Conservation (phyloP, 2,888 invertebrate species). For the Pyralis farinalis region DNA sequence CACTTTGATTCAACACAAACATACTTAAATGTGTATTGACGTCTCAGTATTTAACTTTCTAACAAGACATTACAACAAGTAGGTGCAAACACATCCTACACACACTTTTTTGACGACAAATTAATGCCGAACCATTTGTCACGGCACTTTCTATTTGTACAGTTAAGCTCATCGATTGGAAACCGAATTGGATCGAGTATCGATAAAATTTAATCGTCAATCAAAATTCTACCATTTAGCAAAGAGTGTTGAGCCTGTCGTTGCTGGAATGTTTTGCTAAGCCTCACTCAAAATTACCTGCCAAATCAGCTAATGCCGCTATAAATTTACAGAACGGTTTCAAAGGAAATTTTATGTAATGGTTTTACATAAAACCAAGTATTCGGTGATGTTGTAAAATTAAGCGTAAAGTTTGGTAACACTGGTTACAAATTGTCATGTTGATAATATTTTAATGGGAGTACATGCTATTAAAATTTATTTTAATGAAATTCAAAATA, state of each 20-base stretch:
- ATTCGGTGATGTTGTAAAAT: not conserved
- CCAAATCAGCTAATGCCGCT: slow-evolving; percentile 7
- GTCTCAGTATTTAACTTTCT: not conserved
- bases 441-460: not conserved
- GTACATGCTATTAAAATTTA: too few species aligned
- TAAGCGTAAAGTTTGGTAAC: not conserved
- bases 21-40: not conserved
- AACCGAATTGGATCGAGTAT: too few species aligned
- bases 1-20: too few species aligned
- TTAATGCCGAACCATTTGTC: not conserved
- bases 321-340: slow-evolving; percentile 3
- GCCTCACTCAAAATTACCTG: slow-evolving; percentile 5
- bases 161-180: too few species aligned
- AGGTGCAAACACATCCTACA: not conserved
- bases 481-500: too few species aligned
- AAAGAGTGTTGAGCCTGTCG: not conserved
- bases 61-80: not conserved
- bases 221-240: not conserved
- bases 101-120: not conserved
- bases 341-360: slow-evolving; percentile 7
- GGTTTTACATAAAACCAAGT: slow-evolving; percentile 7
- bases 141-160: not conserved
- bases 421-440: not conserved
- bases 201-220: not conserved
- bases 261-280: not conserved